Evolutionary conservation across 2,113 vertebrate genomes (phyloP).

Genomic region (Hippoglossus stenolepis): DNA sequence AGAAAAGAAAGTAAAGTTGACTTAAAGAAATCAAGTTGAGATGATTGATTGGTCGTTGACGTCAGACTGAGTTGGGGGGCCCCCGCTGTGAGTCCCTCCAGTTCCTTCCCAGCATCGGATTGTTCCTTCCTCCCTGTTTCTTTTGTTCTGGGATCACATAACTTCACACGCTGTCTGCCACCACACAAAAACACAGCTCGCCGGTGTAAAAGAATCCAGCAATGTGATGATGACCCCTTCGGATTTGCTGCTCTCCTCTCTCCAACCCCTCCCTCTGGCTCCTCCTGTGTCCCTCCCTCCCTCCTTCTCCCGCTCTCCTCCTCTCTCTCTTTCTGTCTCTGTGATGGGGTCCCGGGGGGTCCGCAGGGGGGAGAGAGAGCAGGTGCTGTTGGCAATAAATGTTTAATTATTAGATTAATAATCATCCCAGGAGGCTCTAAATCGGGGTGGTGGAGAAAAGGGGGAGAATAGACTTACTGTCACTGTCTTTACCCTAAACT

Average conservation of each 20-base stretch:
- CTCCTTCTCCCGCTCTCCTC: conserved; percentile 49
- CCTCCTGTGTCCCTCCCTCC: conserved; percentile 75
- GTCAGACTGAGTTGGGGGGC: conserved; percentile 33
- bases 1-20: conserved; percentile 7
- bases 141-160: conserved; percentile 85
- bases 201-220: conserved; percentile 85
- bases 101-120: conserved; percentile 64
- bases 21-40: conserved; percentile 5
- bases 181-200: conserved; percentile 63
- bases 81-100: conserved; percentile 53
- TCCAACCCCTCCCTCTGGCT: conserved; percentile 73
- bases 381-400: conserved; percentile 91
- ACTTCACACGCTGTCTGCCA: conserved; percentile 81
- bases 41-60: conserved; percentile 24
- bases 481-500: conserved; percentile 55
- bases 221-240: conserved; percentile 83
- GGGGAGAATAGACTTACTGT: conserved; percentile 66
- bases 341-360: conserved; percentile 66
- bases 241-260: conserved; percentile 80
- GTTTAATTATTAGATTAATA: conserved; percentile 95
- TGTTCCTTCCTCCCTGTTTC: conserved; percentile 67
- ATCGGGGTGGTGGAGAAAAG: conserved; percentile 29
- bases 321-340: conserved; percentile 33
- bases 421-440: conserved; percentile 81
- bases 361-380: conserved; percentile 79